Evolutionary conservation across 2,113 vertebrate species (phyloP), one percentile per base, ranked within the genome.

Genomic region (Nyctereutes procyonoides): DNA sequence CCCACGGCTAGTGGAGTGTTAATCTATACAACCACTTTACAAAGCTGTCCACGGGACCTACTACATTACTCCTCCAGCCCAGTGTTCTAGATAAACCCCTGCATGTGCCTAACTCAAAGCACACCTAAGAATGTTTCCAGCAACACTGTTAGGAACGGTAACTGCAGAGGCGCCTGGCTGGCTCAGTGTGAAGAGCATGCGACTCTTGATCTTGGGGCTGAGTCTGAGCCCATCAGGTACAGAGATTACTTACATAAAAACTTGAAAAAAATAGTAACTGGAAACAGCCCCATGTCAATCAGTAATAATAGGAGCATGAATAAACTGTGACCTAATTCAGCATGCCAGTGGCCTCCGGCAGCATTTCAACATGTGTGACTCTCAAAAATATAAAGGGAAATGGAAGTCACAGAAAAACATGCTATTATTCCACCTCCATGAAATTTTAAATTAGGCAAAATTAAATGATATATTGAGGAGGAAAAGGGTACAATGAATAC

Each of bases 41-140:
- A 58, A 67, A n/a, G 56, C 13, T 22, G n/a, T 17, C 53, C 55
- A 12, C 2, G 6, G 38, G 30, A 35, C 15, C 58, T 1, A 17
- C 4, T 8, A 13, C 17, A 1, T 9, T 3, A 32, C 32, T 82
- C 60, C 74, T 26, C 3, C 16, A 2, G 38, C 53, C n/a, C 1
- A 8, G 3, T 0, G 24, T 8, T 80, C 58, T 2, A 17, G 24
- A 62, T 32, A 48, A 26, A 19, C 60, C 67, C n/a, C 65, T 32
- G n/a, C 11, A 11, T 2, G 1, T 10, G 43, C 26, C 19, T 16
- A 22, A 22, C 11, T 15, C 56, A 13, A 15, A 85, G 5, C 28
- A 1, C 13, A n/a, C 67, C 16, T 11, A 8, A 26, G 77, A 76
- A 55, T 0, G 6, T 2, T 20, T 1, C 56, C 8, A 3, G 2